Evolutionary conservation across 2,888 invertebrate genomes (phyloP), one percentile per base, ranked within the genome.

Genomic region (Nezara viridula): DNA sequence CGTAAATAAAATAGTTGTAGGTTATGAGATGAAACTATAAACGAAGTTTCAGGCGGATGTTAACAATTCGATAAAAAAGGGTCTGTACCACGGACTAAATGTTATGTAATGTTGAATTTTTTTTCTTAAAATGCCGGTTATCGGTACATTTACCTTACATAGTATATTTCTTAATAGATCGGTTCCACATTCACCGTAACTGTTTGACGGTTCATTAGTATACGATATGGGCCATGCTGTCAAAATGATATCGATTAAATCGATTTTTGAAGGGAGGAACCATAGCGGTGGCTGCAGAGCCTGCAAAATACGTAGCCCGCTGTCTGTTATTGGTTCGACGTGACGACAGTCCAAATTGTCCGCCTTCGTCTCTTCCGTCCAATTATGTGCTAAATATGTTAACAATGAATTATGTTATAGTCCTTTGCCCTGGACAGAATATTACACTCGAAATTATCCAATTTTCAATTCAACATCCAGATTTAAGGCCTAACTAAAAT

Each of bases 301-400:
- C 32, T 32, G 66, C 16, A 32, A 66, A 66, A 32, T 32, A 19
- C 32, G 32, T 19, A 32, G 32, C 66, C 66, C 19, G 66, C 5
- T 66, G 66, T 32, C 66, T 66, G 66, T 66, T 66, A 66, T 66
- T 66, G 66, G 16, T 7, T 19, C 66, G 32, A 66, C 66, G 66
- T 66, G 66, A 66, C 66, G 32, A 5, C 66, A 19, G 16, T 66
- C 16, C 32, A 66, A 66, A 66, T 66, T 66, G 66, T 66, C 66
- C 66, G 16, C 32, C 32, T 66, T 66, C 66, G 66, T 66, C 66
- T 32, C 3, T 32, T 10, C 32, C 14, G 19, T 6, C 66, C 66
- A 66, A 66, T 66, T 66, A 32, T 19, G 32, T 66, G 66, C 32
- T 32, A 66, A 66, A 66, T 32, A 66, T 66, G 66, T 66, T 66